Evolutionary conservation across 2,113 vertebrate genomes (phyloP).

Genomic region (Amphilophus citrinellus): DNA sequence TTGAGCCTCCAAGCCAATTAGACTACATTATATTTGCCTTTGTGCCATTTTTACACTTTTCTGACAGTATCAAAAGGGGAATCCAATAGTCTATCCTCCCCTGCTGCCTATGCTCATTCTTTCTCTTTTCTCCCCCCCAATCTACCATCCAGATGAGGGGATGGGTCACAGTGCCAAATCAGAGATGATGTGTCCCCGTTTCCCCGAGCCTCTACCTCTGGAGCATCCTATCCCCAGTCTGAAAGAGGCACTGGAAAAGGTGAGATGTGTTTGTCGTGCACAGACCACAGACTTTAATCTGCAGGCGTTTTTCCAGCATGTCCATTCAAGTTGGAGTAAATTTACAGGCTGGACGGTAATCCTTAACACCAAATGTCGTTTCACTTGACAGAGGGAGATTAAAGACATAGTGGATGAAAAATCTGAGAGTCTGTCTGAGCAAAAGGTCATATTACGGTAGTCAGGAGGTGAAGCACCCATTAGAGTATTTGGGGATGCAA

Average conservation of each 20-base stretch:
- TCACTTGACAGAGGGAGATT: conserved; percentile 67
- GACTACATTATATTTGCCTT: not conserved
- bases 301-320: not conserved
- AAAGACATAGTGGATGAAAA: conserved; percentile 53
- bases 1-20: conserved; percentile 10
- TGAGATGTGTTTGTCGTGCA: conserved; percentile 56
- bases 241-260: conserved; percentile 93
- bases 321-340: conserved; percentile 24
- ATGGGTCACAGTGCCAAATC: conserved; percentile 54
- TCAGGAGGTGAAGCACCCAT: not conserved
- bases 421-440: not conserved
- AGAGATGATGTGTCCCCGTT: conserved; percentile 88
- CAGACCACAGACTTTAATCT: conserved; percentile 1
- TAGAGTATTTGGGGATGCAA: not conserved
- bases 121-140: not conserved
- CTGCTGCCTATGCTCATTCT: not conserved
- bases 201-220: conserved; percentile 87
- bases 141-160: conserved; percentile 61
- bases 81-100: not conserved
- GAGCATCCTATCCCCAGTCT: conserved; percentile 90
- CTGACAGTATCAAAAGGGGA: conserved; percentile 18
- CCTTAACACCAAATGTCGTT: conserved; percentile 58
- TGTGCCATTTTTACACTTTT: not conserved
- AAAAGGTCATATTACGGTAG: conserved; percentile 21
- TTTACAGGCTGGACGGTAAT: conserved; percentile 59